These are phyloP conservation scores for Rhea pennata DNA, from an alignment of 2,113 vertebrate genomes.

Conservation along the genomic window DNA sequence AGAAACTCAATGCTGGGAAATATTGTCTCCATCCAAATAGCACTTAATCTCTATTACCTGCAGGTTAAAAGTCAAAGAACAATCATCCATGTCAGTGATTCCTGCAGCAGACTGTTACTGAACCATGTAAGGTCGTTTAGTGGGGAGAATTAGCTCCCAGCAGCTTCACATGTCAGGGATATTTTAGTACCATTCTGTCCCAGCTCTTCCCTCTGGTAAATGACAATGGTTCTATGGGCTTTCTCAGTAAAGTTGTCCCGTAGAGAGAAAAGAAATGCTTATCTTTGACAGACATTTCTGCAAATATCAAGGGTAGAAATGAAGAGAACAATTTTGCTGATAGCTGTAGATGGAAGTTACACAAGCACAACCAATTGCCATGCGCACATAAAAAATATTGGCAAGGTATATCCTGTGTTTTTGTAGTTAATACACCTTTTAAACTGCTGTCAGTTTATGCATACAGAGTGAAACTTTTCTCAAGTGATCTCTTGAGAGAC, in stretches of 20 bases:
- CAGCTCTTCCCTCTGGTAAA: not conserved
- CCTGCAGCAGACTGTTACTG: slow-evolving; percentile 36
- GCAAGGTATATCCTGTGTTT: not conserved
- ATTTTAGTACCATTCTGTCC: not conserved
- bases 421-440: not conserved
- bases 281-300: not conserved
- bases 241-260: not conserved
- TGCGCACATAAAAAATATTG: not conserved
- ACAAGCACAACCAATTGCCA: not conserved
- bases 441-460: not conserved
- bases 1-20: slow-evolving; percentile 50
- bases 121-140: slow-evolving; percentile 47
- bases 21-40: slow-evolving; percentile 46
- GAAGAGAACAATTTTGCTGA: not conserved
- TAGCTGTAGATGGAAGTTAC: not conserved
- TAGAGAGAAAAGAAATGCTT: not conserved
- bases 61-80: slow-evolving; percentile 70
- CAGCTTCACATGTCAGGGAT: slow-evolving; percentile 29
- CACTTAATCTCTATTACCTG: slow-evolving; percentile 70
- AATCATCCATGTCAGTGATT: slow-evolving; percentile 61
- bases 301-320: not conserved
- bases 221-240: not conserved
- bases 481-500: not conserved
- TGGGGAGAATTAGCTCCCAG: slow-evolving; percentile 45
- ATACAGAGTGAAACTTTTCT: not conserved